A percentile compares a stretch with the other conserved stretches of the same genome.
phyloP scores from a whole-genome alignment of 2,797 vertebrate species.

The Poecile montanus region DNA sequence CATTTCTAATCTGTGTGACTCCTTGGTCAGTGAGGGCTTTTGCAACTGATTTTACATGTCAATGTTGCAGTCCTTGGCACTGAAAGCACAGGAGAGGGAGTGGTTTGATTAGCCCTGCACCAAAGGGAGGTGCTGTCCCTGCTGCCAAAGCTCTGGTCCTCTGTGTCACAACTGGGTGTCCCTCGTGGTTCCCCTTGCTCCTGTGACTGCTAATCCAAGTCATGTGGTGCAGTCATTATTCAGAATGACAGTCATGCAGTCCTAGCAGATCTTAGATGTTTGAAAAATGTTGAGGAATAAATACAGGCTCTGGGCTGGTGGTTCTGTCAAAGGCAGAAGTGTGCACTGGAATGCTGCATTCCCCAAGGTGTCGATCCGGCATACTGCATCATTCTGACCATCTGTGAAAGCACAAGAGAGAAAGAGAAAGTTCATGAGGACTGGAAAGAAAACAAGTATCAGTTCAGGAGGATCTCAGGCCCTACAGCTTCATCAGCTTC shows the following conservation, averaged over 20 bases:
- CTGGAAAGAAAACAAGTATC: neutral
- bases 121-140: neutral
- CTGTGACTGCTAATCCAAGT: neutral
- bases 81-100: neutral
- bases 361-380: neutral
- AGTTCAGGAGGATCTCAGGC: neutral
- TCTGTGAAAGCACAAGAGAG: neutral
- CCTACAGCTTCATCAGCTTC: neutral
- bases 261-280: neutral
- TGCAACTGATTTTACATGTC: accelerated
- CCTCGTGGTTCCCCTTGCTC: neutral
- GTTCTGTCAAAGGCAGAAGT: neutral
- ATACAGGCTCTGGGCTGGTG: neutral
- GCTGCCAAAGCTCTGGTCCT: neutral
- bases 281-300: neutral
- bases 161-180: neutral
- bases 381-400: neutral
- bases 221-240: neutral
- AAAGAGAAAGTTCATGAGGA: neutral
- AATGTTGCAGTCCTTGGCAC: neutral
- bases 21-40: neutral
- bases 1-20: neutral
- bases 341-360: neutral
- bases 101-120: neutral
- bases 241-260: neutral